Evolutionary conservation across 1,140 invertebrate species (phyloP), one percentile per base, ranked within the genome.

Genomic region (Heliconius melpomene): DNA sequence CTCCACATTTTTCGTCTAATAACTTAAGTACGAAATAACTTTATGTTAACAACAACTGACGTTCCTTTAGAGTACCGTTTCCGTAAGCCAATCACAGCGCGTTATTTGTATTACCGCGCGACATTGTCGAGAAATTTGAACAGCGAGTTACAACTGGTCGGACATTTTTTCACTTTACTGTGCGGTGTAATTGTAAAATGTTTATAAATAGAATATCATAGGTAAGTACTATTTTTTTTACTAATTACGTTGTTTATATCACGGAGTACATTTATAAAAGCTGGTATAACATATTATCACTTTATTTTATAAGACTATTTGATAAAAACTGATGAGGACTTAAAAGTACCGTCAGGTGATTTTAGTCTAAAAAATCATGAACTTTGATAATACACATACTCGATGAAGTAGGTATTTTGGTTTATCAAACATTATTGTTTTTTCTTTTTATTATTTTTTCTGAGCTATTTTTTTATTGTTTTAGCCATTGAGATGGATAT

Each of bases 401-500:
- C 79, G 80, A 83, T 82, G 82, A 85, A 82, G 76, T 82, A n/a
- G 81, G 79, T 84, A 82, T 84, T 84, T 84, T 80, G 52, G 20
- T 82, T 82, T 82, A 80, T 84, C 75, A 79, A 52, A 82, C 32
- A 79, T 75, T 26, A 81, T 5, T 83, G 71, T 85, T 83, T 83
- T 82, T 75, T 83, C 40, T 46, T 46, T 46, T 46, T 46, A 46
- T 46, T 46, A 46, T 46, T 46, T 46, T 46, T 46, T 46, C 75
- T 85, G 75, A 84, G 11, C 82, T 74, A 87, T 82, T 78, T 82
- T 84, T 38, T 85, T 83, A 82, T 80, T 85, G 84, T 85, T 84
- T 85, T 83, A 87, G 84, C 75, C 80, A 85, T 87, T 80, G 82
- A 84, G 80, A 87, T 87, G 84, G 79, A 87, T 81, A 82, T 84